phyloP scores from a whole-genome alignment of 2,113 vertebrate genomes.

The Colaptes auratus region DNA sequence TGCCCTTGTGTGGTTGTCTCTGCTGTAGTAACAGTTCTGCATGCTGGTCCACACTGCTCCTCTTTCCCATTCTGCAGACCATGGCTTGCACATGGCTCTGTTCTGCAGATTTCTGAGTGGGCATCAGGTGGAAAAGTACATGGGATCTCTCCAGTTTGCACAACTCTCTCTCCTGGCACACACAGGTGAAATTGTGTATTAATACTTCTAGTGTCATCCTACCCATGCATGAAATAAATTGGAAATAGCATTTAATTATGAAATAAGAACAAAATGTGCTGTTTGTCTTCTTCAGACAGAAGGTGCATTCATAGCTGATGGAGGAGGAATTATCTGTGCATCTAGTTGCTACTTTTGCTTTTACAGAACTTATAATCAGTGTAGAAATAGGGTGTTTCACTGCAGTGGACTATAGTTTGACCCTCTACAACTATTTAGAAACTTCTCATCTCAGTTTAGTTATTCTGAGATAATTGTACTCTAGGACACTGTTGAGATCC shows the following conservation, averaged over 20 bases:
- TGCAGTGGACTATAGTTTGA: background rate
- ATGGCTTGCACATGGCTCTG: background rate
- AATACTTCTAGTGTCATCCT: background rate
- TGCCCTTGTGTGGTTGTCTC: background rate
- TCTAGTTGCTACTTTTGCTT: background rate
- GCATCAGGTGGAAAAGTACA: background rate
- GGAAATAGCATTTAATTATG: background rate
- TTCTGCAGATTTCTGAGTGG: background rate
- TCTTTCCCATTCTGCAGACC: background rate
- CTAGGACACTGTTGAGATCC: background rate
- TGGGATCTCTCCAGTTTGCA: background rate
- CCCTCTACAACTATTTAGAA: background rate
- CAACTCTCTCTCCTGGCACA: background rate
- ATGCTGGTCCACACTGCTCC: background rate
- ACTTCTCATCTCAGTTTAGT: background rate
- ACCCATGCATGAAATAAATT: background rate
- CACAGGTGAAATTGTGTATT: background rate
- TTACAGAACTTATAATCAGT: background rate
- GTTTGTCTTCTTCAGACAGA: background rate
- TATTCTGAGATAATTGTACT: background rate
- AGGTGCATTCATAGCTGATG: background rate
- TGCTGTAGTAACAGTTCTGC: background rate
- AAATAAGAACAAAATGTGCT: background rate
- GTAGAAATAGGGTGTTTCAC: background rate
- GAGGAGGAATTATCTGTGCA: background rate